Percentiles rank a stretch among this genome's conserved stretches.
phyloP scores from a whole-genome alignment of 2,113 vertebrate species.

The Catharus fuscescens region DNA sequence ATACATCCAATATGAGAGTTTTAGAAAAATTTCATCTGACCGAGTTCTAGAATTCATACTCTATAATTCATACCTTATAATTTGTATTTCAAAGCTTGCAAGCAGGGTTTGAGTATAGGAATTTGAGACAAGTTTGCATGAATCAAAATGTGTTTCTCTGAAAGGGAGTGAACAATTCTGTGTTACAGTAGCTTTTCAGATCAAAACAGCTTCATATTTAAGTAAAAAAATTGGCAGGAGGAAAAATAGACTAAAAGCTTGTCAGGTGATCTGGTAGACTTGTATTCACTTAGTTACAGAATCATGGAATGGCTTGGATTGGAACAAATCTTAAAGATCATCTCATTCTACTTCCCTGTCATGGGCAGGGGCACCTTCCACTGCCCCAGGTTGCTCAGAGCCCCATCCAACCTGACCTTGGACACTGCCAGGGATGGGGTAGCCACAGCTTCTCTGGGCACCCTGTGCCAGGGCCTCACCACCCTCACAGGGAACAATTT shows the following conservation, averaged over 20 bases:
- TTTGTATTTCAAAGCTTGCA: not conserved
- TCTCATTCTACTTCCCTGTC: not conserved
- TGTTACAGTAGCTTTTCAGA: not conserved
- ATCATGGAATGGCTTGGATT: not conserved
- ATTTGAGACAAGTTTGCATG: not conserved
- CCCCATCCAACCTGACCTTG: not conserved
- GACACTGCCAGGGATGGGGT: not conserved
- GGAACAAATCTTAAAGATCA: not conserved
- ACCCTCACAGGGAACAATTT: not conserved
- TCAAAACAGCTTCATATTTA: not conserved
- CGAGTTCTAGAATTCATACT: not conserved
- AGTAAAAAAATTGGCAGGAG: not conserved
- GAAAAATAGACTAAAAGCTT: not conserved
- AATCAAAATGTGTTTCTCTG: not conserved
- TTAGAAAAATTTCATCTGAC: not conserved
- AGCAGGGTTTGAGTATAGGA: not conserved
- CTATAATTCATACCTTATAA: not conserved
- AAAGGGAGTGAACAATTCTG: not conserved
- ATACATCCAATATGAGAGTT: not conserved
- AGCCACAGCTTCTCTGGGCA: not conserved
- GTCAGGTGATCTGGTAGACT: not conserved
- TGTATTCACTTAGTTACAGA: not conserved
- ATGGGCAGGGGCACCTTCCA: not conserved
- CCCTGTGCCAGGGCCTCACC: accelerated
- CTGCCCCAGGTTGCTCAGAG: accelerated